Evolutionary conservation across 30 jellyfish, hydroid and myxozoan species (phyloP).

Genomic region (Nemopilema nomurai): DNA sequence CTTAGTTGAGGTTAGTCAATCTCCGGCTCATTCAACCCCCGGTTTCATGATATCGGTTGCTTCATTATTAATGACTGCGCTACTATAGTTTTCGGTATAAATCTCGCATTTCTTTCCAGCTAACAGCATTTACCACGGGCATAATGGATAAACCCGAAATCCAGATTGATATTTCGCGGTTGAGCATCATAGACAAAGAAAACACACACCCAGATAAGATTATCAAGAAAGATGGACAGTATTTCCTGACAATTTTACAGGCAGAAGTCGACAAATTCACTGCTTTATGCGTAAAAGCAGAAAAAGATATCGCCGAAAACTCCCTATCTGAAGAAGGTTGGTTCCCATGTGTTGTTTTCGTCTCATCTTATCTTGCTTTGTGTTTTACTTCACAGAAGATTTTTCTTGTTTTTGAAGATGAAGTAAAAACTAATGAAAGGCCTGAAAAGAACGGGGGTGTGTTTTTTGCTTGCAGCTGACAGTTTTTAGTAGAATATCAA

Average conservation of each 20-base stretch:
- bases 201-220: constrained; percentile 74
- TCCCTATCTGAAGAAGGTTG: constrained; percentile 82
- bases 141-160: constrained; percentile 66
- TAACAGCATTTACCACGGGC: constrained; percentile 30
- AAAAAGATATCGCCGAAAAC: constrained; percentile 67
- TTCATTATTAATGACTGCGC: constrained; percentile 19
- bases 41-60: background rate
- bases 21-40: background rate
- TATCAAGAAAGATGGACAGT: constrained; percentile 83
- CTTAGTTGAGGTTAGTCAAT: background rate
- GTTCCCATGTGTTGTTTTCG: background rate
- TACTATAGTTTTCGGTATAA: constrained; percentile 23
- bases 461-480: too few species aligned
- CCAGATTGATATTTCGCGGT: constrained; percentile 62
- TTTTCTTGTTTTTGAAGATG: background rate
- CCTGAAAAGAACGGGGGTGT: too few species aligned
- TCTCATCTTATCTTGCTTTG: background rate
- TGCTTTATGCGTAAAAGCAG: constrained; percentile 71
- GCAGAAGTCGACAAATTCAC: constrained; percentile 64
- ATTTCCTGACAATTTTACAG: constrained; percentile 69
- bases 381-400: background rate
- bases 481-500: too few species aligned
- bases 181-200: constrained; percentile 72
- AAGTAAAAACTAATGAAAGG: too few species aligned
- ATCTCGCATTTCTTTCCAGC: constrained; percentile 49